phyloP scores from a whole-genome alignment of 92 coral and sea anemone genomes.

The Actinostola sp. region DNA sequence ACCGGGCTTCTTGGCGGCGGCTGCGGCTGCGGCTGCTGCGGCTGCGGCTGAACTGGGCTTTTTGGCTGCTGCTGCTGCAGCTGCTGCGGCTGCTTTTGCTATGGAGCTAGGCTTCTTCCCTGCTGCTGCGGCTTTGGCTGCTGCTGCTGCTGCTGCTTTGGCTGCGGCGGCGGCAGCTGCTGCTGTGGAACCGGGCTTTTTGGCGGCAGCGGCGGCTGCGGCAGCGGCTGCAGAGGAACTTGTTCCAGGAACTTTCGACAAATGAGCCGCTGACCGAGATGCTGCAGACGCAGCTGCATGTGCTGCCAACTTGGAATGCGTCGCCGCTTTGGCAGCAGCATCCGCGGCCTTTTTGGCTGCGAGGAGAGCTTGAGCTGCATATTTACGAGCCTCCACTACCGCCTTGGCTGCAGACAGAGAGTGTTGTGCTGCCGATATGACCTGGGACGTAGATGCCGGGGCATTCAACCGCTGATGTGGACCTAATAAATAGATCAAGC shows the following conservation, averaged over 20 bases:
- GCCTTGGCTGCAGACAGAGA: slow-evolving; percentile 25
- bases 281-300: slow-evolving; percentile 18
- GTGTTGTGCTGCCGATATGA: slow-evolving; percentile 25
- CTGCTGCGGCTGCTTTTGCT: neutral
- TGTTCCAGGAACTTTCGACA: slow-evolving; percentile 17
- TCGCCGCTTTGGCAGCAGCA: slow-evolving; percentile 25
- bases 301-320: slow-evolving; percentile 18
- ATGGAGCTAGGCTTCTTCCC: slow-evolving; percentile 11
- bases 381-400: slow-evolving; percentile 5
- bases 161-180: neutral
- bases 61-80: slow-evolving; percentile 13
- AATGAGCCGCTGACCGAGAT: slow-evolving; percentile 32
- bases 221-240: slow-evolving; percentile 25
- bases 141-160: slow-evolving; percentile 20
- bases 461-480: neutral
- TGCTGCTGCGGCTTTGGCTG: slow-evolving; percentile 15
- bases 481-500: neutral
- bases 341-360: slow-evolving; percentile 52
- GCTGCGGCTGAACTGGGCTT: slow-evolving; percentile 15
- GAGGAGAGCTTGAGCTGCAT: slow-evolving; percentile 33
- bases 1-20: slow-evolving; percentile 15
- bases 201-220: slow-evolving; percentile 24
- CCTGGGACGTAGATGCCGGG: neutral
- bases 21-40: slow-evolving; percentile 20
- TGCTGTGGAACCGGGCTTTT: slow-evolving; percentile 20